Conservation (phyloP, 2,888 invertebrate species). For the Drosophila mimetica region DNA sequence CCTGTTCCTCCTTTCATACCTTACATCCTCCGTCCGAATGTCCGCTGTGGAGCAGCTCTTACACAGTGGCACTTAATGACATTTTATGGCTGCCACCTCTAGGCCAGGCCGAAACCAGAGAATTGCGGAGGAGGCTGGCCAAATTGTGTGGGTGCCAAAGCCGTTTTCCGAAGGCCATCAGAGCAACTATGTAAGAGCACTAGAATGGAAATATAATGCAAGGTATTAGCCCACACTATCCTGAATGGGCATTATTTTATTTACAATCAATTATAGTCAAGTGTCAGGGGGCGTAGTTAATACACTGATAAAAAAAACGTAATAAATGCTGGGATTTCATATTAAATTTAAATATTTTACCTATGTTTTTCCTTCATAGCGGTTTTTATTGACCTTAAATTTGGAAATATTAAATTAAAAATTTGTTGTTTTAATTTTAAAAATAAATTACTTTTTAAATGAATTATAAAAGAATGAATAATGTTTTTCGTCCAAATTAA, state of each 20-base stretch:
- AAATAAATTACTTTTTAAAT: no score
- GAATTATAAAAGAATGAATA: no score
- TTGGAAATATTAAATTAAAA: no score
- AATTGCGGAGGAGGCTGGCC: background rate
- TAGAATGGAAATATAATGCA: background rate
- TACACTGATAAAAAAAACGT: no score
- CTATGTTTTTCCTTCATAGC: no score
- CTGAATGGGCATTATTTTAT: background rate
- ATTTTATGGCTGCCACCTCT: conserved; percentile 46
- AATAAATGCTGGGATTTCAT: no score
- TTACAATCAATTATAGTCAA: background rate
- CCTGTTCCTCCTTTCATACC: background rate
- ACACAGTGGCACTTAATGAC: conserved; percentile 40
- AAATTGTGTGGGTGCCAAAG: conserved; percentile 30
- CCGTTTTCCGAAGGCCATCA: conserved; percentile 9
- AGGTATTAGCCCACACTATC: background rate
- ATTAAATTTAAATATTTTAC: no score
- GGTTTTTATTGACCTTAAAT: no score
- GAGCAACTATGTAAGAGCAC: conserved; percentile 5
- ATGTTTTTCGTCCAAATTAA: no score
- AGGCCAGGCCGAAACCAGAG: conserved; percentile 15
- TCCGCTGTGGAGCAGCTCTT: conserved; percentile 2
- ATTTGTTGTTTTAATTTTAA: no score
- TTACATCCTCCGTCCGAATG: conserved; percentile 15
- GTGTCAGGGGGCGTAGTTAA: background rate